phyloP scores from a whole-genome alignment of 1,140 invertebrate species.

The Ceratosolen solmsi region DNA sequence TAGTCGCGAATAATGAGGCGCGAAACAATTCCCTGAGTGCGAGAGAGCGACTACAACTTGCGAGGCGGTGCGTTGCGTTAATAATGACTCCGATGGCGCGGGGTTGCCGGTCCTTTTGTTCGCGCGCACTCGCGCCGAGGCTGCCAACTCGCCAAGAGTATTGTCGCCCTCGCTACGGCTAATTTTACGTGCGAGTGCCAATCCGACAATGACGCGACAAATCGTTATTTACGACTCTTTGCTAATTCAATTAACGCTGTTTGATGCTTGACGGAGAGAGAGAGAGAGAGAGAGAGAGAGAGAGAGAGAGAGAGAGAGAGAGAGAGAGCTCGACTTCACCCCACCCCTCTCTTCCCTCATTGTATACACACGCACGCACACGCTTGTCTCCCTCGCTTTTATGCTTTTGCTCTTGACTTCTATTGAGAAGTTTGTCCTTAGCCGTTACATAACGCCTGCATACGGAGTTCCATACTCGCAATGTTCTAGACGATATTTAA shows the following conservation, averaged over 20 bases:
- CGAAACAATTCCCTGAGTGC: slow-evolving; percentile 49
- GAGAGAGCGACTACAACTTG: not conserved
- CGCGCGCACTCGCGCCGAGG: slow-evolving; percentile 7
- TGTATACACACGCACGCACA: no score
- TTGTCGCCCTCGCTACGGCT: slow-evolving; percentile 3
- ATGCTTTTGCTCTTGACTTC: no score
- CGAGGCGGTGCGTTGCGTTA: not conserved
- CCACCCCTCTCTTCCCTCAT: no score
- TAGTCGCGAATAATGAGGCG: slow-evolving; percentile 58
- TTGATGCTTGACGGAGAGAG: not conserved
- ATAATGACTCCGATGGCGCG: not conserved
- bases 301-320: no score
- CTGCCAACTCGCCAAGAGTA: not conserved
- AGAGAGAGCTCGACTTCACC: no score
- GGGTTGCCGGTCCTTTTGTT: slow-evolving; percentile 21
- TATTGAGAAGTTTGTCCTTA: no score
- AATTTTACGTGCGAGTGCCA: slow-evolving; percentile 31
- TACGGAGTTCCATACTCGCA: no score
- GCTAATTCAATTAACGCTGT: slow-evolving; percentile 39
- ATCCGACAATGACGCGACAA: slow-evolving; percentile 15
- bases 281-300: no score
- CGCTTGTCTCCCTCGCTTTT: no score
- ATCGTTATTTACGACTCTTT: slow-evolving; percentile 47
- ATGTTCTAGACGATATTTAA: no score
- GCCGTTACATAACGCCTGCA: no score